phyloP scores from a whole-genome alignment of 2,888 invertebrate species.

The Mesodorylaimus sp. region DNA sequence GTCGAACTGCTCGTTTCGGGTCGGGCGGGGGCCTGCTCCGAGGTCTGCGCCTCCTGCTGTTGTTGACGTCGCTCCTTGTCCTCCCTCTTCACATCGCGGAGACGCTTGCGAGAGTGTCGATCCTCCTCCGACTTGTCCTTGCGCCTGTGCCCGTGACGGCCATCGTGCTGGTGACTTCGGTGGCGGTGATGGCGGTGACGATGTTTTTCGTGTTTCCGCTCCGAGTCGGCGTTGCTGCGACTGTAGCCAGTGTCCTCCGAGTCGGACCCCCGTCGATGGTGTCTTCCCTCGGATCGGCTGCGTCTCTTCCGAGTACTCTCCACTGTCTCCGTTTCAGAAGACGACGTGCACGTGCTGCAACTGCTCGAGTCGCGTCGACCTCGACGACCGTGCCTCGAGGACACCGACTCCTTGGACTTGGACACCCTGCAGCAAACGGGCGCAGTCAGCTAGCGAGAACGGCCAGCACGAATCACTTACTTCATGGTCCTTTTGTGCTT shows the following conservation, averaged over 20 bases:
- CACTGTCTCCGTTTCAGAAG: not conserved
- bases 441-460: not conserved
- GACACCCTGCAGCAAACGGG: not conserved
- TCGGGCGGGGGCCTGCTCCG: conserved; percentile 1
- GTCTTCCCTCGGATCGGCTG: not conserved
- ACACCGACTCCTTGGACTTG: conserved; percentile 1
- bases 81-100: not conserved
- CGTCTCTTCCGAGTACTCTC: not conserved
- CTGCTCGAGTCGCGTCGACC: no score
- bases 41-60: no score
- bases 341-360: no score
- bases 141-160: not conserved
- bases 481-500: not conserved
- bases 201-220: not conserved
- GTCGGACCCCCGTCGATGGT: not conserved
- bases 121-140: not conserved
- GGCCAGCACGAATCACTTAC: not conserved
- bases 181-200: conserved; percentile 2
- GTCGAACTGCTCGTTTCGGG: not conserved
- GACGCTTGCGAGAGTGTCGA: not conserved
- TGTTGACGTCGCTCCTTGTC: not conserved
- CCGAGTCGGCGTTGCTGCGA: not conserved
- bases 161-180: not conserved
- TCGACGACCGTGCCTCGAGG: not conserved
- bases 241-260: not conserved